These are phyloP conservation scores for Baronia brevicornis DNA, from an alignment of 2,888 invertebrate genomes.

Conservation along the genomic window DNA sequence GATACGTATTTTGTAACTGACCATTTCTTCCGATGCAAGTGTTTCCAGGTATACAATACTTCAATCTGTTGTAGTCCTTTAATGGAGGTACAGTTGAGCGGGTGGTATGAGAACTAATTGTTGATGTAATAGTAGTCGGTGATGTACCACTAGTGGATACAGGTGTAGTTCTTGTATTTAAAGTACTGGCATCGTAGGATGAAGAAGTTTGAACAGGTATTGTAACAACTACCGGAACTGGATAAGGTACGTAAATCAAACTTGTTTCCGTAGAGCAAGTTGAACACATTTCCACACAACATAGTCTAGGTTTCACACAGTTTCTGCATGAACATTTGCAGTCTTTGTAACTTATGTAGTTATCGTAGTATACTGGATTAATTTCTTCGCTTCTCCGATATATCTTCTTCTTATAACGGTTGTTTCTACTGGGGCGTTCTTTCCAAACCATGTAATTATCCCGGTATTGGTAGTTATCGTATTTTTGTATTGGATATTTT, in stretches of 20 bases:
- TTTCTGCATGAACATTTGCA: constrained; percentile 16
- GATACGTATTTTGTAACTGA: too few relatives aligned
- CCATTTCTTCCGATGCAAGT: too few relatives aligned
- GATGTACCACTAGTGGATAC: too few relatives aligned
- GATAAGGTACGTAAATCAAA: constrained; percentile 19
- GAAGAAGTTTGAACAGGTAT: not conserved
- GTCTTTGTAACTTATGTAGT: constrained; percentile 1
- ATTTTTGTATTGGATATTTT: constrained; percentile 3
- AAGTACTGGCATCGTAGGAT: too few relatives aligned
- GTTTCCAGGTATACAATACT: too few relatives aligned
- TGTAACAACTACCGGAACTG: constrained; percentile 11
- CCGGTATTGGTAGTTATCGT: not conserved
- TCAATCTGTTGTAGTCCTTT: too few relatives aligned
- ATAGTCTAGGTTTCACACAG: constrained; percentile 13
- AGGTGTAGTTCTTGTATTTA: too few relatives aligned
- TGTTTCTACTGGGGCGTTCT: constrained; percentile 1
- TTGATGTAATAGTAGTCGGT: too few relatives aligned
- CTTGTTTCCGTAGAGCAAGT: constrained; percentile 1
- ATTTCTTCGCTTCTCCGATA: constrained; percentile 2
- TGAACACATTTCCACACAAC: constrained; percentile 11
- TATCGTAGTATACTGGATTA: not conserved
- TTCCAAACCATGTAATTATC: constrained; percentile 5
- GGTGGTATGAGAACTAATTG: too few relatives aligned
- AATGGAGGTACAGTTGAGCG: too few relatives aligned
- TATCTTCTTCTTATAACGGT: constrained; percentile 4